Percentiles rank a stretch among this genome's conserved stretches.
Evolutionary conservation across 2,888 invertebrate species (phyloP).

Genomic region (Drosophila antonietae): DNA sequence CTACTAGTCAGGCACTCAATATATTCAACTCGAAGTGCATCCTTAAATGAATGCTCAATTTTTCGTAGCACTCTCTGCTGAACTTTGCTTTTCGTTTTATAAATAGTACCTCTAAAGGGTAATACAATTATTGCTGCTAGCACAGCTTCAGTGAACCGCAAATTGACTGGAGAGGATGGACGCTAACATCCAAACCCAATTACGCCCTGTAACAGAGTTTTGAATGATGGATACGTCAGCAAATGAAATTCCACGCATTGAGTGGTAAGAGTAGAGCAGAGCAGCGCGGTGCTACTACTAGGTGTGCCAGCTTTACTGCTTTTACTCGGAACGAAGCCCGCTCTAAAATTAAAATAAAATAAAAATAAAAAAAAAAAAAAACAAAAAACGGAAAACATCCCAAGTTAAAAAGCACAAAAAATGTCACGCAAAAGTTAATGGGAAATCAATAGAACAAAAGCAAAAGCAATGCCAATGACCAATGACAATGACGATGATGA

Average conservation of each 20-base stretch:
- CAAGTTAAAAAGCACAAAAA: conserved; percentile 37
- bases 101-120: not conserved
- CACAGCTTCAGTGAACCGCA: not conserved
- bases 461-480: conserved; percentile 10
- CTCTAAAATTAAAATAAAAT: not conserved
- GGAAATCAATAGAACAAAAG: conserved; percentile 61
- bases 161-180: not conserved
- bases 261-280: not conserved
- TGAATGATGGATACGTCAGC: conserved; percentile 32
- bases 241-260: conserved; percentile 25
- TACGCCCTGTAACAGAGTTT: not conserved
- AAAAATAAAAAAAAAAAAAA: not conserved
- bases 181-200: conserved; percentile 3
- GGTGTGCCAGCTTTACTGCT: not conserved
- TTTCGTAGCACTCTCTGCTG: not conserved
- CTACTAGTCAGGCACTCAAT: too few species aligned
- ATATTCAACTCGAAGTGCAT: not conserved
- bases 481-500: conserved; percentile 5
- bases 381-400: conserved; percentile 7
- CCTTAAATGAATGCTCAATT: not conserved
- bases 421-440: conserved; percentile 68
- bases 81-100: not conserved
- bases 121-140: not conserved
- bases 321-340: not conserved
- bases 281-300: not conserved